Conservation (phyloP, 2,113 vertebrate genomes). For the Salvelinus sp. region DNA sequence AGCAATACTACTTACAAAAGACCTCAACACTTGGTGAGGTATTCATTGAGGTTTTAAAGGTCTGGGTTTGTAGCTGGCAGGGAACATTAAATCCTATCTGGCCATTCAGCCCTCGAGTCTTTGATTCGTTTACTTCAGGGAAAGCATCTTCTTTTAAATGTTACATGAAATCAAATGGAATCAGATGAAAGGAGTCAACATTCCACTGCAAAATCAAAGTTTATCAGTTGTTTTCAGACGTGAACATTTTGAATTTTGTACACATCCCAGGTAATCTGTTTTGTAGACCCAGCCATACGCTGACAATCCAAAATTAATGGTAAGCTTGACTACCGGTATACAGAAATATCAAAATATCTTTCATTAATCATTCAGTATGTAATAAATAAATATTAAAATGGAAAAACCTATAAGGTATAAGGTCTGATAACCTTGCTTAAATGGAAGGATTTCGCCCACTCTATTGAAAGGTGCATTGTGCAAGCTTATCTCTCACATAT, state of each 20-base stretch:
- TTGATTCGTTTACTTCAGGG: background rate
- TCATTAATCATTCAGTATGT: background rate
- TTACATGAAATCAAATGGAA: too few relatives aligned
- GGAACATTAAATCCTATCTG: conserved; percentile 20
- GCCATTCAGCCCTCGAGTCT: conserved; percentile 1
- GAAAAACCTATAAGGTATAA: background rate
- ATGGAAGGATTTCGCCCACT: conserved; percentile 19
- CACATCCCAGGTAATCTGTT: too few relatives aligned
- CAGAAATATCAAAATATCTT: background rate
- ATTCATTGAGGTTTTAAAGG: conserved; percentile 24
- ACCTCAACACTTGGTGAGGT: conserved; percentile 33
- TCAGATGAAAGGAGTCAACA: too few relatives aligned
- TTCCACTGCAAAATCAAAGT: too few relatives aligned
- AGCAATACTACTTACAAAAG: conserved; percentile 33
- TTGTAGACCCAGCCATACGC: too few relatives aligned
- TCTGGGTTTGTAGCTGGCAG: conserved; percentile 20
- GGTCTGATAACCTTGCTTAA: background rate
- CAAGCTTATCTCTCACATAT: conserved; percentile 50
- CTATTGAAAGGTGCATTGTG: conserved; percentile 34
- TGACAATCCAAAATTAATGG: too few relatives aligned
- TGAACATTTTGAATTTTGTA: too few relatives aligned
- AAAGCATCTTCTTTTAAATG: too few relatives aligned
- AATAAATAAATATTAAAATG: background rate
- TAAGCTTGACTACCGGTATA: background rate
- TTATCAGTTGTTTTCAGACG: too few relatives aligned